These are phyloP conservation scores for Ichneumon xanthorius DNA, from an alignment of 2,888 invertebrate genomes.

Conservation along the genomic window DNA sequence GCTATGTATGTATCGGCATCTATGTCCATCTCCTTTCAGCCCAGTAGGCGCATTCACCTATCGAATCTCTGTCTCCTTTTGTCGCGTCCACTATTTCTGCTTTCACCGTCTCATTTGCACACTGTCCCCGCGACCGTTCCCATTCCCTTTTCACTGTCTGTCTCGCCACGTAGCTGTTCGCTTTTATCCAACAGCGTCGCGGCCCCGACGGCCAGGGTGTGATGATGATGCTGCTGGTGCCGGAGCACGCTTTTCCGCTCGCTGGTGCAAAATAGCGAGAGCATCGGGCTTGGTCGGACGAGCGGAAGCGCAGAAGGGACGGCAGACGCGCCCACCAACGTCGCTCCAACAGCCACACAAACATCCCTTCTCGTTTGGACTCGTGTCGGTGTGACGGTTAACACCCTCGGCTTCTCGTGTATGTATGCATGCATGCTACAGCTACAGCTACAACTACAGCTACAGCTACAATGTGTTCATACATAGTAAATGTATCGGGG, in stretches of 20 bases:
- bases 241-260: slow-evolving; percentile 57
- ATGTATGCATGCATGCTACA: slow-evolving; percentile 5
- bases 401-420: slow-evolving; percentile 14
- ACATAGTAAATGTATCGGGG: not conserved
- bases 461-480: slow-evolving; percentile 12
- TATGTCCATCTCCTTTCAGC: slow-evolving; percentile 17
- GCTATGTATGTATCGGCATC: slow-evolving; percentile 18
- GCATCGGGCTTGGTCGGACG: slow-evolving; percentile 41
- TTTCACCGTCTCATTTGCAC: slow-evolving; percentile 42
- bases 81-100: slow-evolving; percentile 11
- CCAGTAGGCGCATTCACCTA: not conserved
- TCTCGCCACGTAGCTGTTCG: slow-evolving; percentile 60
- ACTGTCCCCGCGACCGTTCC: slow-evolving; percentile 37
- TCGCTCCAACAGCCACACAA: slow-evolving; percentile 37
- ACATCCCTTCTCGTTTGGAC: slow-evolving; percentile 55
- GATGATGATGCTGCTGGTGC: slow-evolving; percentile 33
- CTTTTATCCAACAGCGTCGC: slow-evolving; percentile 60
- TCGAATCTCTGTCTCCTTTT: slow-evolving; percentile 35
- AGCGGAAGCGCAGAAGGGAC: slow-evolving; percentile 47
- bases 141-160: slow-evolving; percentile 54
- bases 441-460: not conserved
- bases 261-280: slow-evolving; percentile 59
- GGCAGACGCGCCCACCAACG: slow-evolving; percentile 26
- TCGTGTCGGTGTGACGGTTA: slow-evolving; percentile 26
- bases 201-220: slow-evolving; percentile 23